Evolutionary conservation across 2,113 vertebrate species (phyloP), one percentile per base, ranked within the genome.

Genomic region (Marcusenius ussheri): DNA sequence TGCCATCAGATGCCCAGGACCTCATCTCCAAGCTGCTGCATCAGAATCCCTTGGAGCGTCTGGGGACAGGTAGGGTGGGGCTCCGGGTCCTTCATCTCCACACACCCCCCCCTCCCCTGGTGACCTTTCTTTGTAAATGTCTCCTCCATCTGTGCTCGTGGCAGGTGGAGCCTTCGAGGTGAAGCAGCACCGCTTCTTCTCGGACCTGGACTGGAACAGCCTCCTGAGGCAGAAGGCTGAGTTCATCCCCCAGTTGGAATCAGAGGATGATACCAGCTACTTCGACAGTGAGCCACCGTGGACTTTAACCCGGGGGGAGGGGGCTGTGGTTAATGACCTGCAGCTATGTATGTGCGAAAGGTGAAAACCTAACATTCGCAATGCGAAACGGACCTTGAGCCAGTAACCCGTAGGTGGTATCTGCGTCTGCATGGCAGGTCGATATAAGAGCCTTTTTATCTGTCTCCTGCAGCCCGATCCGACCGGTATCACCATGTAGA

Each of bases 211-310:
- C 96, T 99, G 98, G 98, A 99, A 97, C 93, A 96, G 97, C 93
- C 96, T 99, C 88, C 96, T 99, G 91, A 97, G 98, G n/a, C 98
- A 99, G 95, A 99, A 99, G 92, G 98, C 98, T 0, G 98, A 99
- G 94, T 99, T 99, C 94, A 99, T 99, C 92, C 98, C 98, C 6
- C 98, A 99, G 91, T 92, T 99, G 93, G 98, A 99, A 94, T 98
- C 98, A 0, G 98, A 99, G 93, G 98, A 99, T 91, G 98, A 99
- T 93, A 99, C 98, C 88, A 99, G 98, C 94, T 99, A 99, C 95
- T 99, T 99, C 93, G 98, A 99, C 95, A 99, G 98, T 99, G 96
- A 95, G 96, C 88, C 45, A 47, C 24, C 7, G 13, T 35, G 70
- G 13, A 6, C 5, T 17, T 77, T 35, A 77, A 35, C 53, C 53